Percentiles rank a stretch among this genome's conserved stretches.
Conservation (phyloP, 2,113 vertebrate species). For the Xiphias gladius region DNA sequence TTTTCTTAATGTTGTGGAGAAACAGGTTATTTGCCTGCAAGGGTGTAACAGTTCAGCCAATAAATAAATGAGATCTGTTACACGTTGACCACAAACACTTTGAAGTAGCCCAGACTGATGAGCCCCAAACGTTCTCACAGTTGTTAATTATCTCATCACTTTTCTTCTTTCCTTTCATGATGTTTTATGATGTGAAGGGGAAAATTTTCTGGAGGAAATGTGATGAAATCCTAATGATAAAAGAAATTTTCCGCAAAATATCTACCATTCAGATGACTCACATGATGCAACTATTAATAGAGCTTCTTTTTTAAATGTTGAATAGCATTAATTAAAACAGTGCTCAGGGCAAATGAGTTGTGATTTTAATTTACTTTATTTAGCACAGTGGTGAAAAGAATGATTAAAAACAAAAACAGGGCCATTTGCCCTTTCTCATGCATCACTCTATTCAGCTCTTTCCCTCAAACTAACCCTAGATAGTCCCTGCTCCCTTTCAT, state of each 20-base stretch:
- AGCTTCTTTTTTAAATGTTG: conserved; percentile 1
- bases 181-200: neutral
- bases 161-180: conserved; percentile 6
- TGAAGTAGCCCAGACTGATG: conserved; percentile 22
- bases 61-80: conserved; percentile 33
- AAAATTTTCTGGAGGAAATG: conserved; percentile 21
- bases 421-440: neutral
- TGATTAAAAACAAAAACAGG: conserved; percentile 14
- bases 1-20: neutral
- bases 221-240: conserved; percentile 36
- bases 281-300: conserved; percentile 2
- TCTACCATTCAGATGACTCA: neutral
- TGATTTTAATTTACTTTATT: conserved; percentile 16
- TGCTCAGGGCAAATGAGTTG: neutral
- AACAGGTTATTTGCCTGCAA: conserved; percentile 13
- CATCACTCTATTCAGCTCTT: neutral
- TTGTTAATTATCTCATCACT: neutral
- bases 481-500: neutral
- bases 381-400: neutral
- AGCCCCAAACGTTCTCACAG: neutral
- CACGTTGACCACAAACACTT: conserved; percentile 34
- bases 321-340: conserved; percentile 33
- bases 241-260: conserved; percentile 13
- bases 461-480: conserved; percentile 1
- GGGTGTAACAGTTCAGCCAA: conserved; percentile 20